Base-by-base conservation (phyloP, 2,113 vertebrate species). In the Aegotheles bennettii region DNA sequence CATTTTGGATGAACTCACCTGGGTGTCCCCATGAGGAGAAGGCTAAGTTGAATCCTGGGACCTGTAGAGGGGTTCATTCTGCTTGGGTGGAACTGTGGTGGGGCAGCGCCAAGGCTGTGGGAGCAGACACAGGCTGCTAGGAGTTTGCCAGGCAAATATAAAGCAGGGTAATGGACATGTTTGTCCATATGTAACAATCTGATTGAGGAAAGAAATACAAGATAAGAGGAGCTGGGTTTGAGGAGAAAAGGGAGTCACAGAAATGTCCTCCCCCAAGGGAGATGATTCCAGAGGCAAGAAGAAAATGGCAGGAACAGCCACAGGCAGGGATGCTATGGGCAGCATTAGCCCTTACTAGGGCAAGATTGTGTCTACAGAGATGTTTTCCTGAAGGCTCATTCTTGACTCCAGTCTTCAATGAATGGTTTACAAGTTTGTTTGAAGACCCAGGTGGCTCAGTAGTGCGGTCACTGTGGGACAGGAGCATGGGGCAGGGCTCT, bases 381-480 rank as follows among this genome's bases (percentile, higher is more conserved):
- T 38, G 47, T 25, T 31, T 29, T 71, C 35, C 63, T 61, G 57
- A 42, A 43, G 25, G 63, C 42, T 87, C 38, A 16, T 43, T 79
- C 56, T 40, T 35, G 45, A 35, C 28, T 45, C 35, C 50, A 47
- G 56, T n/a, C 57, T 70, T 56, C 67, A 43, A n/a, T 14, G 35
- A 43, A 20, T 14, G 13, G 40, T 65, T 93, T 69, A 48, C 35
- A 48, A 35, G 24, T 48, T 69, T 65, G 14, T 79, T 36, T 3
- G 10, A 76, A 87, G 87, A 20, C 51, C 38, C 21, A 26, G 33
- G 47, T 21, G 48, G 50, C 59, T 45, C 24, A n/a, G 64, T 12
- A 16, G 47, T 14, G n/a, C 0, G 1, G 24, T 50, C 69, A 48
- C 64, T 5, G 4, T 0, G 6, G 74, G 61, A 31, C 60, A 15